Evolutionary conservation across 2,113 vertebrate genomes (phyloP).

Genomic region (Clupea harengus): DNA sequence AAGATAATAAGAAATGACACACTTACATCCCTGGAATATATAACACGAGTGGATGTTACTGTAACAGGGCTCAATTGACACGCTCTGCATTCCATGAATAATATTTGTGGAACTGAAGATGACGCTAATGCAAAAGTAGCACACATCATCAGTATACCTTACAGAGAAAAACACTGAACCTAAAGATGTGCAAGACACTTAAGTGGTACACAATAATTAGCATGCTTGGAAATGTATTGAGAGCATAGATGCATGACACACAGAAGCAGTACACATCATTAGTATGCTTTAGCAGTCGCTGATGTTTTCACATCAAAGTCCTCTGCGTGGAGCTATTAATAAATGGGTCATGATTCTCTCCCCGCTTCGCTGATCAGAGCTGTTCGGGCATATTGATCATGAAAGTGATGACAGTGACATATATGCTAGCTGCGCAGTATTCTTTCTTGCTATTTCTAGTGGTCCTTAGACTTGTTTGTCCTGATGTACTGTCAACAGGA

Average conservation of each 20-base stretch:
- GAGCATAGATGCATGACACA: conserved; percentile 1
- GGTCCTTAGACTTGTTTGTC: no score
- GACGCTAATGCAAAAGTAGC: not conserved
- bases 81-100: not conserved
- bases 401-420: not conserved
- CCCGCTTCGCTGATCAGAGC: not conserved
- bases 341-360: not conserved
- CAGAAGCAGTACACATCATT: not conserved
- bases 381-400: not conserved
- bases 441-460: not conserved
- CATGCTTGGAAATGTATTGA: not conserved
- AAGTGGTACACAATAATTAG: not conserved
- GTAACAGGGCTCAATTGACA: not conserved
- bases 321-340: not conserved
- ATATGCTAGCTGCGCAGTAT: not conserved
- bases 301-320: conserved; percentile 14
- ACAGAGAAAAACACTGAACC: not conserved
- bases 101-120: not conserved
- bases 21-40: not conserved
- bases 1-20: not conserved
- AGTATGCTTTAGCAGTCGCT: not conserved
- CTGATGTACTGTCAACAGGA: no score
- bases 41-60: not conserved
- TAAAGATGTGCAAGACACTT: not conserved
- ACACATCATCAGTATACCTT: not conserved